A percentile compares a stretch with the other conserved stretches of the same genome.
Conservation (phyloP, 2,113 vertebrate species). For the Rhea americana region DNA sequence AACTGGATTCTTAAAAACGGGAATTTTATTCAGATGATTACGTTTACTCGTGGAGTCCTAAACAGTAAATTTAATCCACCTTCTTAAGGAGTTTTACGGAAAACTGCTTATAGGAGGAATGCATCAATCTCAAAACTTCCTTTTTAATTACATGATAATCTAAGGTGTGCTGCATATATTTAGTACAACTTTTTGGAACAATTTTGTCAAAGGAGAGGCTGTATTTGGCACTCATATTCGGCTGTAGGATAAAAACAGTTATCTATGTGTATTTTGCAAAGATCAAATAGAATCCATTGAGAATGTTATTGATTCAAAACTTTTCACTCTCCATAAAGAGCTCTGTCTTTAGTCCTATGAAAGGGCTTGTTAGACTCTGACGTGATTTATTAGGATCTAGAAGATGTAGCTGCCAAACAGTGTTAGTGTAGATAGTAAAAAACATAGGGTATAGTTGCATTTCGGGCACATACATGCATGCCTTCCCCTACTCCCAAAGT, state of each 20-base stretch:
- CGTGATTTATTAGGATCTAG: not conserved
- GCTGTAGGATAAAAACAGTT: rapidly evolving
- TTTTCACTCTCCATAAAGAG: not conserved
- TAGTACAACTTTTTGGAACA: not conserved
- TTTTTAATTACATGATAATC: not conserved
- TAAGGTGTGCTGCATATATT: not conserved
- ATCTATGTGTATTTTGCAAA: not conserved
- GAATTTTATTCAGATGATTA: not conserved
- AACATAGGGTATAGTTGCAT: not conserved
- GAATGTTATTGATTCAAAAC: not conserved
- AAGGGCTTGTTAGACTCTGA: not conserved
- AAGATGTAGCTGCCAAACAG: not conserved
- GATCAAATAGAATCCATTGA: slow-evolving; percentile 41
- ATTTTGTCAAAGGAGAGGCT: not conserved
- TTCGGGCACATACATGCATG: not conserved
- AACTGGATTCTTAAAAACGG: not conserved
- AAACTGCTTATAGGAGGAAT: not conserved
- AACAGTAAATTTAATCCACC: not conserved
- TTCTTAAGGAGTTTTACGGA: not conserved
- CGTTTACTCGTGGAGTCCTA: not conserved
- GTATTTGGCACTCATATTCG: not conserved
- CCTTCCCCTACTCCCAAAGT: rapidly evolving
- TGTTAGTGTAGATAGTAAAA: not conserved
- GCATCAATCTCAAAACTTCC: not conserved
- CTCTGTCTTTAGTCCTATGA: not conserved